Percentiles rank a stretch among this genome's conserved stretches.
Conservation (phyloP, 2,797 vertebrate species). For the Chiroxiphia lanceolata region DNA sequence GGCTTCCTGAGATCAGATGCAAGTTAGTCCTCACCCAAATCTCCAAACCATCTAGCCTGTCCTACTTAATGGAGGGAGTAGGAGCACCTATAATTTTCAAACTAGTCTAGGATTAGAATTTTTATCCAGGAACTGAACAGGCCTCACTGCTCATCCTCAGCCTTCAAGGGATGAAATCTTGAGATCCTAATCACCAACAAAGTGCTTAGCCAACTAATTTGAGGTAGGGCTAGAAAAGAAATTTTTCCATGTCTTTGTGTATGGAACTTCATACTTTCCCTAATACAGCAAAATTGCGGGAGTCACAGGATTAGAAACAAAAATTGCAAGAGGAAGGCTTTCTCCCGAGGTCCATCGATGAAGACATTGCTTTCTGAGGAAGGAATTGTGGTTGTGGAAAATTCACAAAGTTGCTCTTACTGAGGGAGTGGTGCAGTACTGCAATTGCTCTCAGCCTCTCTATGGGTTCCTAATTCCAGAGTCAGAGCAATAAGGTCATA, state of each 20-base stretch:
- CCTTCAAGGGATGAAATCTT: not conserved
- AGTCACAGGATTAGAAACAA: not conserved
- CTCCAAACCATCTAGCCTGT: not conserved
- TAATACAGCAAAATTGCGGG: not conserved
- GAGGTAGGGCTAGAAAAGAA: not conserved
- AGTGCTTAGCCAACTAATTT: not conserved
- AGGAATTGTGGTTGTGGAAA: not conserved
- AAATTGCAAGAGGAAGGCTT: not conserved
- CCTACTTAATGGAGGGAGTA: not conserved
- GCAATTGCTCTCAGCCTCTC: not conserved
- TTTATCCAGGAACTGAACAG: not conserved
- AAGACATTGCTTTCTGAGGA: not conserved
- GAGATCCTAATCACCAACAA: not conserved
- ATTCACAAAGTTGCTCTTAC: not conserved
- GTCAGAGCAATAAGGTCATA: not conserved
- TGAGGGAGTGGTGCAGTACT: not conserved
- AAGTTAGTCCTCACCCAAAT: not conserved
- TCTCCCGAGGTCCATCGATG: not conserved
- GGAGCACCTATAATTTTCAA: not conserved
- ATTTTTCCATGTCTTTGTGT: accelerated
- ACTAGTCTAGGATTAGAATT: not conserved
- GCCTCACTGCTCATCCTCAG: not conserved
- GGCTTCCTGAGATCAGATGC: not conserved
- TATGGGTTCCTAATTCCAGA: not conserved
- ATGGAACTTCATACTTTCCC: not conserved